A percentile compares a stretch with the other conserved stretches of the same genome.
Evolutionary conservation across 1,140 invertebrate genomes (phyloP).

Genomic region (Drosophila albomicans): DNA sequence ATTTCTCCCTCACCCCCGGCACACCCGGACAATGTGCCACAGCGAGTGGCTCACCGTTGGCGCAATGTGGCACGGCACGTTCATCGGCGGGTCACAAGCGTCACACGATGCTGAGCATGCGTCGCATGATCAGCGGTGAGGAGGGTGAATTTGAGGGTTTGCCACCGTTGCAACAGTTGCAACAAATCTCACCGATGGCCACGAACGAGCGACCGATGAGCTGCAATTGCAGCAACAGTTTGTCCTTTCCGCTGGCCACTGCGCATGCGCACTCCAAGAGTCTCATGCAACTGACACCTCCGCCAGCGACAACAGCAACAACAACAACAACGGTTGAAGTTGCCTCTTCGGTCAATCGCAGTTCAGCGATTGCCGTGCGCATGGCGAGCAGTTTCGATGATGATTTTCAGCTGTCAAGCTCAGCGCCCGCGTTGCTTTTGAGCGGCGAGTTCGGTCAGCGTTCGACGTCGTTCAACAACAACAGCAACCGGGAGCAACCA

Average conservation of each 20-base stretch:
- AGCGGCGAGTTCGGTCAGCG: conserved; percentile 54
- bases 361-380: neutral
- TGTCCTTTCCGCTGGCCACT: conserved; percentile 19
- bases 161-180: conserved; percentile 44
- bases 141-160: conserved; percentile 53
- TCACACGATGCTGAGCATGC: conserved; percentile 68
- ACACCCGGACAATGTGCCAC: conserved; percentile 50
- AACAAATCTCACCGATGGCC: conserved; percentile 77
- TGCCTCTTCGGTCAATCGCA: neutral
- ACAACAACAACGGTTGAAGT: too few relatives aligned
- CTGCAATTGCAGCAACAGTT: conserved; percentile 66
- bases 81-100: conserved; percentile 50
- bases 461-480: neutral
- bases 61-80: neutral
- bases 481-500: neutral
- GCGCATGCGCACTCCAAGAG: conserved; percentile 76
- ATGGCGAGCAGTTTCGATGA: conserved; percentile 56
- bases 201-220: conserved; percentile 86
- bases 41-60: conserved; percentile 15
- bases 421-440: conserved; percentile 75
- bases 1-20: conserved; percentile 71
- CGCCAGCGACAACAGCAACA: neutral
- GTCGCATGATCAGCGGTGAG: conserved; percentile 74
- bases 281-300: conserved; percentile 52
- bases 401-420: conserved; percentile 70